Evolutionary conservation across 1,140 invertebrate genomes (phyloP).

Genomic region (Sarcophaga peregrina): DNA sequence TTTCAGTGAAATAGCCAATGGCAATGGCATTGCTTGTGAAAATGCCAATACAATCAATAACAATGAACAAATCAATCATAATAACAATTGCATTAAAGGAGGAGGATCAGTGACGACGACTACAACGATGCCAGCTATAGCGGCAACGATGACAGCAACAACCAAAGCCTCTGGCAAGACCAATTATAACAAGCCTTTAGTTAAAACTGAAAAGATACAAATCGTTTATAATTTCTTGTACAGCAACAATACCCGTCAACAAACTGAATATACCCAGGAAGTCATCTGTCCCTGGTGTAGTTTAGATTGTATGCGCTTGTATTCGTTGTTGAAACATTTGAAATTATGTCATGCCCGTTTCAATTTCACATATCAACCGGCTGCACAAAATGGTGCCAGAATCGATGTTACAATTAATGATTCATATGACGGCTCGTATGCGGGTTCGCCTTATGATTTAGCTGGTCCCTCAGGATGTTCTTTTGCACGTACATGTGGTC

Average conservation of each 20-base stretch:
- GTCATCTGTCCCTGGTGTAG: constrained; percentile 95
- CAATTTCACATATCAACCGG: constrained; percentile 80
- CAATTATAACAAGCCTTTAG: constrained; percentile 42
- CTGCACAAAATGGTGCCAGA: constrained; percentile 78
- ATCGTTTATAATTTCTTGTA: constrained; percentile 97
- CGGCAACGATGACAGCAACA: not conserved
- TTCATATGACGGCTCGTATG: constrained; percentile 93
- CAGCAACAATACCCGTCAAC: constrained; percentile 93
- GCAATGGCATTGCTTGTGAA: constrained; percentile 1
- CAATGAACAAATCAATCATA: constrained; percentile 74
- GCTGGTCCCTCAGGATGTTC: constrained; percentile 75
- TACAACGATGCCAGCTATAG: not conserved
- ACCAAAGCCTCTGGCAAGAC: constrained; percentile 40
- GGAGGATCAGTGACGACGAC: constrained; percentile 47
- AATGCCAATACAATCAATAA: constrained; percentile 34
- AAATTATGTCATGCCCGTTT: constrained; percentile 94
- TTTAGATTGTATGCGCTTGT: constrained; percentile 86
- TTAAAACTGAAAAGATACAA: constrained; percentile 69
- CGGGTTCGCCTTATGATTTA: constrained; percentile 93
- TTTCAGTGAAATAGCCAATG: constrained; percentile 38
- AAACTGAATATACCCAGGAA: constrained; percentile 93
- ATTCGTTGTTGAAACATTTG: constrained; percentile 91
- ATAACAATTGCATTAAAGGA: constrained; percentile 60
- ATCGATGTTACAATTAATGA: constrained; percentile 97
- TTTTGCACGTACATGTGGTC: constrained; percentile 79